Evolutionary conservation across 92 coral and sea anemone genomes (phyloP).

Genomic region (Nematostella vectensis): DNA sequence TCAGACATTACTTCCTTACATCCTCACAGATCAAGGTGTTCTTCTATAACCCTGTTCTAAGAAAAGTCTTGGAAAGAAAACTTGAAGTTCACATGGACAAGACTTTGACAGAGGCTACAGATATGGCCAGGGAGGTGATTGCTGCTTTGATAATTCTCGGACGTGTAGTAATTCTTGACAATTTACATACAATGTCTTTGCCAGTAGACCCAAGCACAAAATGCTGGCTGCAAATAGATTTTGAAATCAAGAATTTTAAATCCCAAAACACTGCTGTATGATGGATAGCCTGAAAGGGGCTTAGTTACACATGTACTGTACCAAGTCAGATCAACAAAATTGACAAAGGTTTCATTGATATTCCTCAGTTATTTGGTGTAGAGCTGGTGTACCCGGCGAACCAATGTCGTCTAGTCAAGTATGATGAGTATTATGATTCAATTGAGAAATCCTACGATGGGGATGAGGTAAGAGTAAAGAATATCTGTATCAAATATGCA

Average conservation of each 20-base stretch:
- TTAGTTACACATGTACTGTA: no score
- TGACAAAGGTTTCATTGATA: no score
- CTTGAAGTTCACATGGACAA: conserved; percentile 85
- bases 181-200: neutral
- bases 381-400: conserved; percentile 49
- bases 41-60: conserved; percentile 63
- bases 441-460: conserved; percentile 88
- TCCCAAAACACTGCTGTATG: no score
- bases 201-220: conserved; percentile 1
- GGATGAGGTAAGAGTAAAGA: conserved; percentile 53
- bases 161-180: neutral
- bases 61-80: conserved; percentile 51
- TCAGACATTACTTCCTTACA: neutral
- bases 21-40: conserved; percentile 73
- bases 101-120: conserved; percentile 62
- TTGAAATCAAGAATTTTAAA: no score
- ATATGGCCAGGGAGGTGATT: conserved; percentile 55
- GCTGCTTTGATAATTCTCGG: neutral
- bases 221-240: no score
- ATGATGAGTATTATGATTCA: conserved; percentile 84
- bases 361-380: conserved; percentile 70
- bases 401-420: conserved; percentile 87
- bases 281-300: no score
- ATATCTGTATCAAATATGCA: neutral
- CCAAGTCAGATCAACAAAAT: no score